Conservation (phyloP, 2,797 vertebrate genomes). For the Cyprinodon diabolis region DNA sequence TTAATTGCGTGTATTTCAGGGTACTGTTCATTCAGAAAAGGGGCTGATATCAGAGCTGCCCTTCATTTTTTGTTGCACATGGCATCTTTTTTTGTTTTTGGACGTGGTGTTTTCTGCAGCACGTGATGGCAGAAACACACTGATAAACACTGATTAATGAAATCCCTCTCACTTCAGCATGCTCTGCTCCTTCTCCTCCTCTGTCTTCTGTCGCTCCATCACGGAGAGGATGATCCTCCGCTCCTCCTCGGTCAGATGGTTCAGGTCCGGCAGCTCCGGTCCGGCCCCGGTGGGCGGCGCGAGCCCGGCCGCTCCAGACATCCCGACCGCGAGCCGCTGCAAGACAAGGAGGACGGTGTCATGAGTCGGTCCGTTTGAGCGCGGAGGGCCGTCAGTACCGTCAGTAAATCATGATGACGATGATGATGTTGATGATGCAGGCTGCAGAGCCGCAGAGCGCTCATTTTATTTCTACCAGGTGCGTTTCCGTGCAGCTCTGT, state of each 20-base stretch:
- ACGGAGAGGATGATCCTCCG: slow-evolving; percentile 92
- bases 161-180: slow-evolving; percentile 87
- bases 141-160: neutral
- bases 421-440: slow-evolving; percentile 24
- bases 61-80: neutral
- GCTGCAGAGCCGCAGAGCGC: slow-evolving; percentile 9
- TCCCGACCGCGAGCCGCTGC: slow-evolving; percentile 69
- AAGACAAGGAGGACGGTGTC: slow-evolving; percentile 28
- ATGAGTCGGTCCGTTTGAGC: slow-evolving; percentile 11
- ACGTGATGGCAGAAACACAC: neutral
- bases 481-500: neutral
- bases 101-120: neutral
- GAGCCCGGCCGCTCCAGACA: slow-evolving; percentile 87
- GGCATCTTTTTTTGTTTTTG: slow-evolving; percentile 2
- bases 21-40: neutral
- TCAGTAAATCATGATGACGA: slow-evolving; percentile 8
- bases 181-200: slow-evolving; percentile 94
- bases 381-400: slow-evolving; percentile 1
- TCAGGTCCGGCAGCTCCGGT: slow-evolving; percentile 89
- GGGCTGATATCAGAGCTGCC: slow-evolving; percentile 11
- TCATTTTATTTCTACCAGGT: slow-evolving; percentile 17
- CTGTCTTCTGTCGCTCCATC: slow-evolving; percentile 93
- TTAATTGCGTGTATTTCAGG: neutral
- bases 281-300: slow-evolving; percentile 50
- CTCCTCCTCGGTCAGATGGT: slow-evolving; percentile 95